Evolutionary conservation across 2,113 vertebrate species (phyloP).

Genomic region (Eonycteris spelaea): DNA sequence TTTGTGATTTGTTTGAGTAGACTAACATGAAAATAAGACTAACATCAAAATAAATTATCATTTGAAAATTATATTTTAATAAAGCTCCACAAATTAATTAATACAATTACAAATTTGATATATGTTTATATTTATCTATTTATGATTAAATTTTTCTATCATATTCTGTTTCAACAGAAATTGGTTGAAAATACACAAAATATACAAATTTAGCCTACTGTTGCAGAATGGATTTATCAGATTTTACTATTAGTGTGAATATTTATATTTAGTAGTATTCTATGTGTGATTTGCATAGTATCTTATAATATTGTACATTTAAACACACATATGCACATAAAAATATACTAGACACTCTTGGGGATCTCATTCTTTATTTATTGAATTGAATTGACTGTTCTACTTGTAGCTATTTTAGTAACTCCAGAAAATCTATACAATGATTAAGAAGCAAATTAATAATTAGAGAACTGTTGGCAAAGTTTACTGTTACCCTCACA

Average conservation of each 20-base stretch:
- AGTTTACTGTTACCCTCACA: neutral
- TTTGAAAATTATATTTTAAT: neutral
- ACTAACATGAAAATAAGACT: neutral
- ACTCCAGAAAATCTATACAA: conserved; percentile 35
- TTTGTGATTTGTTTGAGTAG: neutral
- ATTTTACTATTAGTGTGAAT: neutral
- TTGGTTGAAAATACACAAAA: neutral
- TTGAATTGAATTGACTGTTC: too few species aligned
- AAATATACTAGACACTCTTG: neutral
- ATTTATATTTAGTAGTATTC: neutral
- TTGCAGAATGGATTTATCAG: neutral
- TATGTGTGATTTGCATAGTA: neutral
- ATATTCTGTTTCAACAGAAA: conserved; percentile 26
- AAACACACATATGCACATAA: neutral
- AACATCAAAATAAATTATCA: neutral
- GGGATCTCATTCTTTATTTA: neutral
- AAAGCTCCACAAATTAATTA: conserved; percentile 41
- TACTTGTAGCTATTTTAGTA: neutral
- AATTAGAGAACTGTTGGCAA: neutral
- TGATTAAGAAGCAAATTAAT: conserved; percentile 38
- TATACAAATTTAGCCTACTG: neutral
- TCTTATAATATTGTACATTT: neutral
- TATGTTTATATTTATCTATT: neutral
- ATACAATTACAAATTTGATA: conserved; percentile 45
- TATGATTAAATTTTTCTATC: conserved; percentile 24